Percentiles rank a stretch among this genome's conserved stretches.
phyloP scores from a whole-genome alignment of 2,888 invertebrate genomes.

The Apoderus coryli region DNA sequence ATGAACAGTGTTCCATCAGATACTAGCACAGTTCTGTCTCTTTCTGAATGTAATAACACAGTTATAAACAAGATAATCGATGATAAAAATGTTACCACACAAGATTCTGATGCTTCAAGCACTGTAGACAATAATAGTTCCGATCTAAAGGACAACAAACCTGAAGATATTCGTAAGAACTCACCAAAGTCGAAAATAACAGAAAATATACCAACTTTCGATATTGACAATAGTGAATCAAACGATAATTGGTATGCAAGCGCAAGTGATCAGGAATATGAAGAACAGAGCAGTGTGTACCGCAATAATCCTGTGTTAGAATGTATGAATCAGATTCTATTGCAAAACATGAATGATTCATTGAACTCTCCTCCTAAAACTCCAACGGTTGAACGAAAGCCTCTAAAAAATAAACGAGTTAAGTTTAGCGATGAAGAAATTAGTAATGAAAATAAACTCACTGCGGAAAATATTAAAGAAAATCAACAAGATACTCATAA shows the following conservation, averaged over 20 bases:
- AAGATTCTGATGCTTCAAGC: conserved; percentile 8
- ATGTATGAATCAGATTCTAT: conserved; percentile 71
- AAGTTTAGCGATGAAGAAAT: conserved; percentile 32
- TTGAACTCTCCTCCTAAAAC: conserved; percentile 32
- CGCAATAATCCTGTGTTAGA: conserved; percentile 74
- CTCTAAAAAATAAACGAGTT: conserved; percentile 26
- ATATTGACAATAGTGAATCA: conserved; percentile 35
- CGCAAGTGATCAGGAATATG: conserved; percentile 61
- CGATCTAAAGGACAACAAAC: conserved; percentile 3
- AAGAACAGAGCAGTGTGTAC: conserved; percentile 51
- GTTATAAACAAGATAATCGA: conserved; percentile 17
- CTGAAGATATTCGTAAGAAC: conserved; percentile 9
- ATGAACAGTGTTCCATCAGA: conserved; percentile 32
- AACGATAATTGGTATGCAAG: conserved; percentile 67
- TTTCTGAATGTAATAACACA: conserved; percentile 38
- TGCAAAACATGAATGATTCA: conserved; percentile 51
- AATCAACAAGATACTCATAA: conserved; percentile 19
- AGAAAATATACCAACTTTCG: conserved; percentile 35
- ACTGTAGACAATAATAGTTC: conserved; percentile 7
- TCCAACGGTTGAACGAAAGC: conserved; percentile 28
- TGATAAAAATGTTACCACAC: conserved; percentile 1
- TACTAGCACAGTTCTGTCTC: conserved; percentile 41
- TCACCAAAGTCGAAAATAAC: conserved; percentile 25
- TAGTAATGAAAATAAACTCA: conserved; percentile 13
- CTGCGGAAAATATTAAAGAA: conserved; percentile 18